Evolutionary conservation across 2,797 vertebrate species (phyloP).

Genomic region (Mus caroli): DNA sequence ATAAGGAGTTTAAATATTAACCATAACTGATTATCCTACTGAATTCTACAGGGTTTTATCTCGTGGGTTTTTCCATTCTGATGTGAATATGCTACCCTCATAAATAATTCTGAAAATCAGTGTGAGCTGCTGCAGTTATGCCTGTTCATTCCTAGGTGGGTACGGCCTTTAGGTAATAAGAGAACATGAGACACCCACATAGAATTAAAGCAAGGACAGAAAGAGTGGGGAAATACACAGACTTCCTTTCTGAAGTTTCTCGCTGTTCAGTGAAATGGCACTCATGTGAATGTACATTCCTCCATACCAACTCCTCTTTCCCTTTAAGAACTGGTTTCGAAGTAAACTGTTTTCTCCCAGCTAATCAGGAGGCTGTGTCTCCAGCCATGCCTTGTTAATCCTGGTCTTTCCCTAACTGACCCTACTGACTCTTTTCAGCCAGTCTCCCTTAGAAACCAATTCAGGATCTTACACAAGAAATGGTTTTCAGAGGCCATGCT

Average conservation of each 20-base stretch:
- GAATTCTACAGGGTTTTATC: neutral
- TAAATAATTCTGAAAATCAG: neutral
- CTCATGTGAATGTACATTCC: conserved; percentile 35
- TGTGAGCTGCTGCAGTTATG: neutral
- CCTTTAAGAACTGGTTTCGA: conserved; percentile 27
- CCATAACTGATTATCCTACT: neutral
- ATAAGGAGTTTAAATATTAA: neutral
- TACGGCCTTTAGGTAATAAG: neutral
- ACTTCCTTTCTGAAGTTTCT: neutral
- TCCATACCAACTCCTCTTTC: conserved; percentile 11
- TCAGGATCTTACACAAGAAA: conserved; percentile 24
- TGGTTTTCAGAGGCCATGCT: neutral
- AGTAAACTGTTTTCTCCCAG: conserved; percentile 57
- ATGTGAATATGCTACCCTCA: neutral
- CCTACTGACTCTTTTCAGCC: neutral
- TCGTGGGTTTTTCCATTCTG: neutral
- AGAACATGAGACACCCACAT: neutral
- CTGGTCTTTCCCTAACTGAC: neutral
- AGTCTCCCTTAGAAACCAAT: conserved; percentile 31
- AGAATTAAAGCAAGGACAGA: neutral
- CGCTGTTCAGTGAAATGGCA: neutral
- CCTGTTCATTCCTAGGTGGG: neutral
- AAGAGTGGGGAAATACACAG: neutral
- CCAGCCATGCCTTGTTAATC: conserved; percentile 52
- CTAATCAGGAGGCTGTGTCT: conserved; percentile 55